Percentiles rank a stretch among this genome's conserved stretches.
These are phyloP conservation scores for Prunella fulvescens DNA, from an alignment of 2,113 vertebrate genomes.

Conservation along the genomic window DNA sequence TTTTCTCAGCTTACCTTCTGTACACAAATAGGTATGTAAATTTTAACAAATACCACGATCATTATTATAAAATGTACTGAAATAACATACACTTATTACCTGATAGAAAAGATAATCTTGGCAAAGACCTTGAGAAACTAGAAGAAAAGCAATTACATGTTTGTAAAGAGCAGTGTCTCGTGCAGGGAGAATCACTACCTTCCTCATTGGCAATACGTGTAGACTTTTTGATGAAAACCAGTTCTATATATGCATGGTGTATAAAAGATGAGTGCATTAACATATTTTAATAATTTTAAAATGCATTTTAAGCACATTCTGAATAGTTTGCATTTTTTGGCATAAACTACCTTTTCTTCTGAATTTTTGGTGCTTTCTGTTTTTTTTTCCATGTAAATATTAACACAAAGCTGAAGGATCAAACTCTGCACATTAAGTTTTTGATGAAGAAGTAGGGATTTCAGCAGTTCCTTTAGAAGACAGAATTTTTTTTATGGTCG, in stretches of 20 bases:
- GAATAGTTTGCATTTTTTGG: background rate
- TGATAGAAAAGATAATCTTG: background rate
- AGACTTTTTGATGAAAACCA: background rate
- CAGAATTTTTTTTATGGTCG: background rate
- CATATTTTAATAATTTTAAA: background rate
- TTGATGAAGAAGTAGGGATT: background rate
- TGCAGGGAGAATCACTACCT: background rate
- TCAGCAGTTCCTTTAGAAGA: background rate
- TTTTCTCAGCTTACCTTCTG: background rate
- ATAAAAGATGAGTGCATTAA: background rate
- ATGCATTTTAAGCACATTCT: background rate
- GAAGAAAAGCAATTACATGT: background rate
- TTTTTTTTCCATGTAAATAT: background rate
- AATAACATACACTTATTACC: background rate
- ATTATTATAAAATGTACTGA: background rate
- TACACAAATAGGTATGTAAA: background rate
- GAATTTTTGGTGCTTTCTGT: background rate
- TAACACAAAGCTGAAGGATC: background rate
- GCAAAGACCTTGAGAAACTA: background rate
- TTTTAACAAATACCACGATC: background rate
- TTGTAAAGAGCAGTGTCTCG: background rate
- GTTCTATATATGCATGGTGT: background rate
- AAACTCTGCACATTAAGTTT: background rate
- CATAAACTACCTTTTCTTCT: background rate
- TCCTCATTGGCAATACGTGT: background rate